Evolutionary conservation across 1,140 invertebrate species (phyloP), one percentile per base, ranked within the genome.

Genomic region (Drosophila sp.): DNA sequence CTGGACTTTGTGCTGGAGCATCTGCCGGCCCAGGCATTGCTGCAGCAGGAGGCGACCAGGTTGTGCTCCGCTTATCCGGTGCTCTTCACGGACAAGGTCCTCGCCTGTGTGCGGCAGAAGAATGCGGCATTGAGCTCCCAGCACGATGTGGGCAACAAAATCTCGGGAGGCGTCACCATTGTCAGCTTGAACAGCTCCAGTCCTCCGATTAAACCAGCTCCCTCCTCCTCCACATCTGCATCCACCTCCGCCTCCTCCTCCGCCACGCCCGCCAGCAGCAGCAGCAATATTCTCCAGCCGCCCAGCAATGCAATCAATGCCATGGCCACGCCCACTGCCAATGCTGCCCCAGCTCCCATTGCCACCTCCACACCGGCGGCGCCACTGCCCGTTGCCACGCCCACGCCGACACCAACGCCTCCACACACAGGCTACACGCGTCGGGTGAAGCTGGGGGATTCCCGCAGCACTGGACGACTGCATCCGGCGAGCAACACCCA

Each of bases 1-100:
- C 91, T 97, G 25, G 95, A 96, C 92, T 97, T 96, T 92, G 94
- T 97, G 43, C 92, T 96, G 32, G 94, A 95, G 79, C 94, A 95
- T 75, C 92, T 97, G 66, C 93, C 94, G 38, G 94, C 94, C 71
- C 94, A 97, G 79, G 94, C 94, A 5, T 93, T 94, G 18, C 92
- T 97, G 59, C 91, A 97, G 59, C 93, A 96, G 62, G 96, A 97
- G 90, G 95, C 96, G 13, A 96, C 96, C 13, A 93, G 94, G 2
- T 93, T 97, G 7, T 96, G 96, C 89, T 95, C 95, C 83, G 94
- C 94, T 11, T 96, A 96, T 92, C 96, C 96, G 4, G 93, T 95
- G 7, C 92, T 97, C 8, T 95, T 97, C 81, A 95, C 95, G 1
- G 95, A 96, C 80, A 95, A 96, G 78, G 94, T 97, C 71, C 93